Percentiles rank a stretch among this genome's conserved stretches.
These are phyloP conservation scores for Meteorus cinctellus DNA, from an alignment of 2,888 invertebrate species.

Conservation along the genomic window DNA sequence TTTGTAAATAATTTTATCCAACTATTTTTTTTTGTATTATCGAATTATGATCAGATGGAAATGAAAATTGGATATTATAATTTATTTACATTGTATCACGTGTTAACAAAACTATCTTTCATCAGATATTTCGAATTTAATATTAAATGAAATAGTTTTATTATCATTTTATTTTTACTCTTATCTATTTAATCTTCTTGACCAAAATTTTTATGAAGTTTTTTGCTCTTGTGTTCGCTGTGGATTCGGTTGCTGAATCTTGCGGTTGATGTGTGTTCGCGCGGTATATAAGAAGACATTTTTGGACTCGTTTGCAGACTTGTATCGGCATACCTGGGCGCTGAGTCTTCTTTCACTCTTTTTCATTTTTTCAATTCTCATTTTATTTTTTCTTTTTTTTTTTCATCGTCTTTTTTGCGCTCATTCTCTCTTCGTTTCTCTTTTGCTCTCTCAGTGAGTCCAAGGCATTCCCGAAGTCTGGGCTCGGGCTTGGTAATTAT, in stretches of 20 bases:
- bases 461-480: constrained; percentile 61
- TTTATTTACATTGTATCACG: too few species aligned
- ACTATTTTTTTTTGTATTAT: too few species aligned
- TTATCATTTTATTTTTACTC: neutral
- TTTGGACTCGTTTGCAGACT: constrained; percentile 31
- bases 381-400: neutral
- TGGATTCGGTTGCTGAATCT: neutral
- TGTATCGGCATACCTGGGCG: constrained; percentile 60
- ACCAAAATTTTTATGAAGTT: neutral
- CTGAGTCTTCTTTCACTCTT: constrained; percentile 52
- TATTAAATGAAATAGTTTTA: neutral
- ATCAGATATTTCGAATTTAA: too few species aligned
- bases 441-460: constrained; percentile 7
- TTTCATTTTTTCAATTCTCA: neutral
- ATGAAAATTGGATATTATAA: too few species aligned
- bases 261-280: neutral
- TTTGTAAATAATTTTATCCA: too few species aligned
- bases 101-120: too few species aligned
- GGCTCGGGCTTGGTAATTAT: constrained; percentile 64
- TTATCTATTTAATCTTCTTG: neutral
- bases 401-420: neutral
- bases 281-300: constrained; percentile 34
- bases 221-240: neutral
- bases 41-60: too few species aligned
- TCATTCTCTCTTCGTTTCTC: neutral